phyloP scores from a whole-genome alignment of 2,797 vertebrate genomes.

The Aldrovandia affinis region DNA sequence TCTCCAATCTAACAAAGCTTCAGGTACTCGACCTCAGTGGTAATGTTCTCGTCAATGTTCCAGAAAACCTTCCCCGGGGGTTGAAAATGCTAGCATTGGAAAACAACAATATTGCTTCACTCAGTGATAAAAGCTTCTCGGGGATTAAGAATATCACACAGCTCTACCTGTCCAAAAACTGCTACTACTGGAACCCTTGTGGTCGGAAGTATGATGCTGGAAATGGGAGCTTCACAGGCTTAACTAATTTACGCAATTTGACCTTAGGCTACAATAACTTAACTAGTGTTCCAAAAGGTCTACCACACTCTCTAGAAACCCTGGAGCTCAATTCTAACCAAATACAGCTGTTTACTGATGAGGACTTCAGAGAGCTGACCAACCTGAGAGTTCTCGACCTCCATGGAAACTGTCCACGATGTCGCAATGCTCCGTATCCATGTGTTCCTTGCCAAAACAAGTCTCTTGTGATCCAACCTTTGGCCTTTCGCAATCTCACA shows the following conservation, averaged over 20 bases:
- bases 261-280: constrained; percentile 87
- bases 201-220: constrained; percentile 64
- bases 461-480: constrained; percentile 74
- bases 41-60: constrained; percentile 71
- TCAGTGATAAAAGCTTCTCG: constrained; percentile 67
- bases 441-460: constrained; percentile 79
- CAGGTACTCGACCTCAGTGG: constrained; percentile 71
- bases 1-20: constrained; percentile 75
- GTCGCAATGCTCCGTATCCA: constrained; percentile 82
- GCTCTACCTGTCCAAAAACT: constrained; percentile 83
- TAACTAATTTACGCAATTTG: constrained; percentile 72
- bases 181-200: constrained; percentile 84
- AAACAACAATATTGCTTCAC: constrained; percentile 71
- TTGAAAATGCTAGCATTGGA: constrained; percentile 73
- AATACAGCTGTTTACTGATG: constrained; percentile 73
- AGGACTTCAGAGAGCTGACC: constrained; percentile 75
- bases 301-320: constrained; percentile 71
- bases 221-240: constrained; percentile 66
- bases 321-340: constrained; percentile 78
- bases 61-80: constrained; percentile 71
- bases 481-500: constrained; percentile 76
- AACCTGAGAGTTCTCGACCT: constrained; percentile 78
- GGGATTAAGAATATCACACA: constrained; percentile 71
- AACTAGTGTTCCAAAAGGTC: constrained; percentile 74
- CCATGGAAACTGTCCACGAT: constrained; percentile 93